Percentiles rank a stretch among this genome's conserved stretches.
phyloP scores from a whole-genome alignment of 1,140 invertebrate genomes.

The Brachionus paranguensis region DNA sequence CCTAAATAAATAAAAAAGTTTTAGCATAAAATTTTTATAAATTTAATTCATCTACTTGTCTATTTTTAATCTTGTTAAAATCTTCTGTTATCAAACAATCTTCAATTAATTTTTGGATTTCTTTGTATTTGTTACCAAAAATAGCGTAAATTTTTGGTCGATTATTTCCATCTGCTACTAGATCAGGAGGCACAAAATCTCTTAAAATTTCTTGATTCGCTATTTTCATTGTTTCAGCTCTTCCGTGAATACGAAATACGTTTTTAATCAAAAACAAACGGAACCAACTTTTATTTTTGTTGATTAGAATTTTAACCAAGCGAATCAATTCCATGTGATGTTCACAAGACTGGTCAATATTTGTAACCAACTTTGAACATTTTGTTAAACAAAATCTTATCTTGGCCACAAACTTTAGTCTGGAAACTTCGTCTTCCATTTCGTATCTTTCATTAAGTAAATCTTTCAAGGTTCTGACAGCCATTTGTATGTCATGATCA shows the following conservation, averaged over 20 bases:
- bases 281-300: background rate
- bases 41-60: background rate
- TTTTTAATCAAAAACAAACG: constrained; percentile 7
- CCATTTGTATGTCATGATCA: background rate
- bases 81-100: background rate
- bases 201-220: background rate
- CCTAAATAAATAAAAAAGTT: background rate
- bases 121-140: background rate
- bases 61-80: background rate
- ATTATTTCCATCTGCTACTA: background rate
- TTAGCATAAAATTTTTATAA: background rate
- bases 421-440: background rate
- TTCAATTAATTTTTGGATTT: background rate
- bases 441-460: background rate
- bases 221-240: background rate
- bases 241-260: background rate
- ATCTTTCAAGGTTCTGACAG: background rate
- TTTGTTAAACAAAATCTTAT: constrained; percentile 3
- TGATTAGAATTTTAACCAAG: background rate
- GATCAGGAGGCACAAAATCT: background rate
- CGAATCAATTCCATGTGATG: background rate
- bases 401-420: background rate
- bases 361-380: background rate
- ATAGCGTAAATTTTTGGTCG: background rate
- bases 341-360: background rate